These are phyloP conservation scores for Polydrusus pterygomalis DNA, from an alignment of 2,888 invertebrate species.

Conservation along the genomic window DNA sequence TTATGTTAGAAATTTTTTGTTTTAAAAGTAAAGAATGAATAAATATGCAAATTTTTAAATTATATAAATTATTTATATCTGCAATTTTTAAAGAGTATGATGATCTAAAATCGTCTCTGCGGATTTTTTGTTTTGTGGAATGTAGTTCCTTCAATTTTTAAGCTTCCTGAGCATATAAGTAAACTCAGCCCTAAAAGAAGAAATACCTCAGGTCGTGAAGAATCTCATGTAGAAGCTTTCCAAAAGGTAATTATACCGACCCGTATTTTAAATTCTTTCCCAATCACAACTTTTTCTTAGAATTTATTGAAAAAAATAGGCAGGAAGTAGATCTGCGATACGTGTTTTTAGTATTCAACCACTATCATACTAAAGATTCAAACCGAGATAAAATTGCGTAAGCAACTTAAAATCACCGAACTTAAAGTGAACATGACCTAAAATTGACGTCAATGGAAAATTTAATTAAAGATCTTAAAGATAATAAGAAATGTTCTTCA, in stretches of 20 bases:
- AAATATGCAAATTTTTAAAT: too few relatives aligned
- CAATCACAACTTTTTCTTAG: neutral
- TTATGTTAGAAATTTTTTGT: too few relatives aligned
- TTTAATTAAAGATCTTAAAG: conserved; percentile 6
- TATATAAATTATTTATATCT: too few relatives aligned
- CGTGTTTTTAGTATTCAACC: neutral
- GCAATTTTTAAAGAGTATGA: neutral
- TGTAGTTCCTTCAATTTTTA: conserved; percentile 15
- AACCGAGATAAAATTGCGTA: conserved; percentile 10
- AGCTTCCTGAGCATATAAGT: neutral
- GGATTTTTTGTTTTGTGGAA: neutral
- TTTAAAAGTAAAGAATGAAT: too few relatives aligned
- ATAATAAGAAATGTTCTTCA: conserved; percentile 17
- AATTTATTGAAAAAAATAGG: neutral
- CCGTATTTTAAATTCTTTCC: neutral
- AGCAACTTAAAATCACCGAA: conserved; percentile 8
- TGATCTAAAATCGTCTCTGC: neutral
- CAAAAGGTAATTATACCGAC: neutral
- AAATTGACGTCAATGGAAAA: neutral
- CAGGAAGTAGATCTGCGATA: neutral
- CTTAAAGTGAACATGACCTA: conserved; percentile 3
- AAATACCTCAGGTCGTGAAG: neutral
- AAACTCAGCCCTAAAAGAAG: conserved; percentile 9
- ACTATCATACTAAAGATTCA: conserved; percentile 8
- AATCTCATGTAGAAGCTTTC: neutral